A percentile compares a stretch with the other conserved stretches of the same genome.
Conservation (phyloP, 2,888 invertebrate species). For the Lepidochrysops patricia region DNA sequence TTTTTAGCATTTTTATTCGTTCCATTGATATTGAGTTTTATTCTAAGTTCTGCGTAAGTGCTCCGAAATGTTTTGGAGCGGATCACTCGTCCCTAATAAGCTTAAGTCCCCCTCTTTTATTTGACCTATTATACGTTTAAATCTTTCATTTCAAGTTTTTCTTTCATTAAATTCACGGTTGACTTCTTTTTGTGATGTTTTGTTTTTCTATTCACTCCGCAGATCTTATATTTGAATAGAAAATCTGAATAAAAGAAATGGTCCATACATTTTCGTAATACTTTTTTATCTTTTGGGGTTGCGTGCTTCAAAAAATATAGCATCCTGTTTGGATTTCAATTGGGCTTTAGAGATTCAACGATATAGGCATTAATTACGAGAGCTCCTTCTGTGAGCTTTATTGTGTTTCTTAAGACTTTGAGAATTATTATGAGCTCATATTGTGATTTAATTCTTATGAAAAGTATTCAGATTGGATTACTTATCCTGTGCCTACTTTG, state of each 20-base stretch:
- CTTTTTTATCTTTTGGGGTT: neutral
- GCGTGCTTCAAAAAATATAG: neutral
- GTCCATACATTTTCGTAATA: neutral
- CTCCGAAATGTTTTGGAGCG: slow-evolving; percentile 49
- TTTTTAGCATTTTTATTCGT: slow-evolving; percentile 43
- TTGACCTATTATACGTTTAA: slow-evolving; percentile 45
- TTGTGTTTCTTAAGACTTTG: neutral
- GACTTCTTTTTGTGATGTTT: slow-evolving; percentile 43
- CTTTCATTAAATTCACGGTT: slow-evolving; percentile 33
- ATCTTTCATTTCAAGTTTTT: slow-evolving; percentile 36
- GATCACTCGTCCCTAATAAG: slow-evolving; percentile 51
- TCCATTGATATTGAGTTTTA: slow-evolving; percentile 67
- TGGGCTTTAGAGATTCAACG: neutral
- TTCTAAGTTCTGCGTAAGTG: slow-evolving; percentile 53
- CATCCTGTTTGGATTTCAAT: neutral
- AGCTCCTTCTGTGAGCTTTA: neutral
- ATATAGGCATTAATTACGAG: neutral
- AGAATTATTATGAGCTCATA: too few species aligned
- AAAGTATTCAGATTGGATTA: too few species aligned
- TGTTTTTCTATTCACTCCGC: slow-evolving; percentile 34
- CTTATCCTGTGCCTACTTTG: too few species aligned
- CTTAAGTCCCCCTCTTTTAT: slow-evolving; percentile 39
- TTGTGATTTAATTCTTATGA: too few species aligned
- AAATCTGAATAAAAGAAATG: neutral
- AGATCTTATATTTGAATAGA: neutral